Evolutionary conservation across 64 coral and sea anemone species (phyloP).

Genomic region (Montipora capricornis): DNA sequence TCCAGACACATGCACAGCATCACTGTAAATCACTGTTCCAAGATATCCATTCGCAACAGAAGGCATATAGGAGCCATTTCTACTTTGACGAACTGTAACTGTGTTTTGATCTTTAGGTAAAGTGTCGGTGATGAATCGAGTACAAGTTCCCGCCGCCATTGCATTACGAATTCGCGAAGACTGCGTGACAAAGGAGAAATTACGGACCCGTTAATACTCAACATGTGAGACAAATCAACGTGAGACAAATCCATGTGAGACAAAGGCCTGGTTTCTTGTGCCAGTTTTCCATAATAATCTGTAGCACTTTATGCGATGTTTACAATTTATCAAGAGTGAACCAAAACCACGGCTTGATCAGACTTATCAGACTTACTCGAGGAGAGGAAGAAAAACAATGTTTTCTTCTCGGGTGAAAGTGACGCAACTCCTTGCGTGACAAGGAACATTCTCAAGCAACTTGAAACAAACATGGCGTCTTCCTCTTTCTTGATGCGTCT

Average conservation of each 20-base stretch:
- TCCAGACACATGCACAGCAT: conserved; percentile 61
- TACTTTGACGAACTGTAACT: conserved; percentile 57
- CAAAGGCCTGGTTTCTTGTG: no score
- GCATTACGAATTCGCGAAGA: background rate
- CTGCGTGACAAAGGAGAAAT: background rate
- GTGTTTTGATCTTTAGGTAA: conserved; percentile 48
- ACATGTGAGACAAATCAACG: no score
- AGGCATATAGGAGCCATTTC: conserved; percentile 60
- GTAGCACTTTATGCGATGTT: no score
- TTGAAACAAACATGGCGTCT: conserved; percentile 47
- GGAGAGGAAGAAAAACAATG: no score
- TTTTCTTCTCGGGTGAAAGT: no score
- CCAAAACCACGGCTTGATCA: no score
- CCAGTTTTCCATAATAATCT: no score
- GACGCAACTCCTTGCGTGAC: background rate
- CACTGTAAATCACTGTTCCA: conserved; percentile 75
- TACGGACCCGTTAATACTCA: no score
- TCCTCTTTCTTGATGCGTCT: conserved; percentile 65
- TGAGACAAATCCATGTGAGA: no score
- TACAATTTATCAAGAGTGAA: no score
- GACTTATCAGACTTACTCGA: no score
- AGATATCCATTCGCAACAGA: conserved; percentile 74
- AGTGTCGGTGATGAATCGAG: conserved; percentile 50
- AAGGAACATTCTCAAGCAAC: background rate
- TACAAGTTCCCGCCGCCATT: conserved; percentile 24